Percentiles rank a stretch among this genome's conserved stretches.
Evolutionary conservation across 2,113 vertebrate species (phyloP).

Genomic region (Bothrops jararaca): DNA sequence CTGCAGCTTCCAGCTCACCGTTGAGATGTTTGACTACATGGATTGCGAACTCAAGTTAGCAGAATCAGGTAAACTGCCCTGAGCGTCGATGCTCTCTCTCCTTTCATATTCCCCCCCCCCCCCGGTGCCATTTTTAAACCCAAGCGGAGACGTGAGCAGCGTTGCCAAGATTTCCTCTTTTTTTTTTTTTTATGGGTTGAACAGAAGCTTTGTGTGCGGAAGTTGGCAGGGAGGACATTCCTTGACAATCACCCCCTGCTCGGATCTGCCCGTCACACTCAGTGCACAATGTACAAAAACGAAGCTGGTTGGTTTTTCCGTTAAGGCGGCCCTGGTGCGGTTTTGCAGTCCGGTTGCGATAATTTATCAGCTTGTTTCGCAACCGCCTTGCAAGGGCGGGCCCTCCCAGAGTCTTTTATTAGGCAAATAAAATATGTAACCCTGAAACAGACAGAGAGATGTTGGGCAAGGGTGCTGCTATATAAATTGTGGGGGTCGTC

Average conservation of each 20-base stretch:
- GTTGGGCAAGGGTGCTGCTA: not conserved
- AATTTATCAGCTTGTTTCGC: not conserved
- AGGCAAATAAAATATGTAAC: not conserved
- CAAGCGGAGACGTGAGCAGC: too few species aligned
- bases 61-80: conserved; percentile 81
- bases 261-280: not conserved
- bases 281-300: not conserved
- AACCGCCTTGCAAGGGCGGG: not conserved
- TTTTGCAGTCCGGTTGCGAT: not conserved
- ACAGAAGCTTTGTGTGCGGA: not conserved
- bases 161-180: not conserved
- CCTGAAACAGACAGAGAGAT: not conserved
- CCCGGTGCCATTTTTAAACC: not conserved
- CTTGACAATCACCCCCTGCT: too few species aligned
- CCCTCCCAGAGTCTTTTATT: not conserved
- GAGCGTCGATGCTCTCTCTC: not conserved
- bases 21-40: conserved; percentile 98
- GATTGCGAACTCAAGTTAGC: conserved; percentile 90
- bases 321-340: not conserved
- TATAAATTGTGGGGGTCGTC: not conserved
- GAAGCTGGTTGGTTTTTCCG: not conserved
- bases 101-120: not conserved
- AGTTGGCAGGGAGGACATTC: not conserved
- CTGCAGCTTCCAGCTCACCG: conserved; percentile 93
- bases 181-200: not conserved